phyloP scores from a whole-genome alignment of 2,113 vertebrate genomes.

The Sphyrna mokarran region DNA sequence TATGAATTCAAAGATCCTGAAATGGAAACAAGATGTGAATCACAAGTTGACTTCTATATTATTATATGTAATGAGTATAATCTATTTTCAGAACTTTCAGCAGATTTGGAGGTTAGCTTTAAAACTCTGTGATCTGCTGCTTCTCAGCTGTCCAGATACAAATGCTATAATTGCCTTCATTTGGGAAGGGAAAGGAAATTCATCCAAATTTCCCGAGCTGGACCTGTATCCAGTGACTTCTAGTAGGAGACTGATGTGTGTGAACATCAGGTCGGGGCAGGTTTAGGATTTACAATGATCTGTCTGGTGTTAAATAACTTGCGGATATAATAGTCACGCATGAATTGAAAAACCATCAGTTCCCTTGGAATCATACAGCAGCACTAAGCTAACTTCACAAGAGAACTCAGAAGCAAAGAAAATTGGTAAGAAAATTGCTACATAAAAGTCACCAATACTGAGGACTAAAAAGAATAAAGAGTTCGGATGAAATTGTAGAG shows the following conservation, averaged over 20 bases:
- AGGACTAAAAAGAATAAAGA: background rate
- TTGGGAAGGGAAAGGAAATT: background rate
- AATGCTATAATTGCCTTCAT: background rate
- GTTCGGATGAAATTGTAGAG: background rate
- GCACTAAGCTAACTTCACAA: background rate
- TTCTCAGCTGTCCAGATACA: background rate
- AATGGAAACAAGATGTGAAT: background rate
- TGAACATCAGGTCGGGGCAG: background rate
- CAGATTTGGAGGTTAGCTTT: background rate
- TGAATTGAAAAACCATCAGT: background rate
- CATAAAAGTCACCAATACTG: background rate
- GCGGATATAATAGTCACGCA: background rate
- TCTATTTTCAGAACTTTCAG: background rate
- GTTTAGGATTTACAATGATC: background rate
- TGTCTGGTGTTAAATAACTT: background rate
- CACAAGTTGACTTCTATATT: background rate
- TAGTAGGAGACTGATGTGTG: background rate
- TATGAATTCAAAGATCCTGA: background rate
- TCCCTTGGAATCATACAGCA: background rate
- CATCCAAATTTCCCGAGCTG: background rate
- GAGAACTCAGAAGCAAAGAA: background rate
- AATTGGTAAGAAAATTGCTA: background rate
- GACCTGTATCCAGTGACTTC: background rate
- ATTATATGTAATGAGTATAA: background rate
- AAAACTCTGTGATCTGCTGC: background rate